These are phyloP conservation scores for Drosophila insularis DNA, from an alignment of 1,140 invertebrate genomes.

Conservation along the genomic window DNA sequence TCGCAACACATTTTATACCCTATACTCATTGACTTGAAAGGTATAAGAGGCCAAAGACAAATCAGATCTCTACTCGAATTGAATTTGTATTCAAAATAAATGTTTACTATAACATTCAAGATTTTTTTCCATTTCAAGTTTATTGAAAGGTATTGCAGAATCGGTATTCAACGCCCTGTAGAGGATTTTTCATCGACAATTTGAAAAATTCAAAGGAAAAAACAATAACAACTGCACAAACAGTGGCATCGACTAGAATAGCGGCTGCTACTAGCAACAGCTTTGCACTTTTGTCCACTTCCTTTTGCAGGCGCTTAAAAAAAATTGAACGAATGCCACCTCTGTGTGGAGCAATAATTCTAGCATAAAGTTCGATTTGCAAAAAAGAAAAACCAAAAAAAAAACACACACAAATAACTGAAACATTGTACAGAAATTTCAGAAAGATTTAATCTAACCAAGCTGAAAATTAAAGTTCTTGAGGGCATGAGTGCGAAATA, in stretches of 20 bases:
- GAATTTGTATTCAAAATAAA: too few species aligned
- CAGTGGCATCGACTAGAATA: constrained; percentile 6
- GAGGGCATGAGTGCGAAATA: constrained; percentile 2
- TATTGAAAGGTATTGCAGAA: too few species aligned
- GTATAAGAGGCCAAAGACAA: constrained; percentile 8
- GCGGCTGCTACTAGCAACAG: constrained; percentile 39
- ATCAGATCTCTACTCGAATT: constrained; percentile 36
- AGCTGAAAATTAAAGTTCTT: constrained; percentile 6
- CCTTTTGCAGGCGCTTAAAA: constrained; percentile 37
- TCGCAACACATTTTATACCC: constrained; percentile 18
- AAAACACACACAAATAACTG: neutral
- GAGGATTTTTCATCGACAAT: constrained; percentile 44
- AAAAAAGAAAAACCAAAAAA: constrained; percentile 3
- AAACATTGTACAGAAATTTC: neutral
- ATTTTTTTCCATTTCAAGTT: too few species aligned
- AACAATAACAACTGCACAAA: constrained; percentile 38
- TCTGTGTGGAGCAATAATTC: constrained; percentile 42
- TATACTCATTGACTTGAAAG: neutral
- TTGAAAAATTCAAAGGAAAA: constrained; percentile 73
- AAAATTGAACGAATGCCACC: constrained; percentile 63
- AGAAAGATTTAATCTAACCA: neutral
- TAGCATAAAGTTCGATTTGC: constrained; percentile 32
- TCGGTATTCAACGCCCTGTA: too few species aligned
- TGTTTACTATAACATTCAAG: too few species aligned
- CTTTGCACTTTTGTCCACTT: constrained; percentile 27